phyloP scores from a whole-genome alignment of 2,888 invertebrate species.

The Agriopis marginaria region DNA sequence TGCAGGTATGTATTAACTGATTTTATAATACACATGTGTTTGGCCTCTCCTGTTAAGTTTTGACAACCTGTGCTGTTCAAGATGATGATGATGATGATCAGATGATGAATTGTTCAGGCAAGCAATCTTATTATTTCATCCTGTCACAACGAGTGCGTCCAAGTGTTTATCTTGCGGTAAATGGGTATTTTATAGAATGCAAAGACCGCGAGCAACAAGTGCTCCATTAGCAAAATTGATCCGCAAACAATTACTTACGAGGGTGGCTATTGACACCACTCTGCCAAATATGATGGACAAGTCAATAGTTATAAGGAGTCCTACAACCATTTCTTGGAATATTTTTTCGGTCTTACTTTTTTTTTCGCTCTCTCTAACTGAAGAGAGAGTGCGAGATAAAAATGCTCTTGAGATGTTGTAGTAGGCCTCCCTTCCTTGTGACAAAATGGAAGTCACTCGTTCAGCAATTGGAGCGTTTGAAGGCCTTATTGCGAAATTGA shows the following conservation, averaged over 20 bases:
- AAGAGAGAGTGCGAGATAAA: too few species aligned
- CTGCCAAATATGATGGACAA: conserved; percentile 21
- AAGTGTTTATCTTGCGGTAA: conserved; percentile 11
- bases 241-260: conserved; percentile 26
- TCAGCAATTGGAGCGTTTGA: too few species aligned
- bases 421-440: too few species aligned
- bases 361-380: background rate
- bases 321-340: background rate
- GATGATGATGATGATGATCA: too few species aligned
- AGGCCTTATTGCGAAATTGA: too few species aligned
- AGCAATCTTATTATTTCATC: background rate
- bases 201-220: conserved; percentile 24
- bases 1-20: too few species aligned
- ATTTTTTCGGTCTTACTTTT: background rate
- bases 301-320: conserved; percentile 10
- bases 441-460: too few species aligned
- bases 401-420: too few species aligned
- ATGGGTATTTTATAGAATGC: conserved; percentile 4
- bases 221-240: conserved; percentile 26
- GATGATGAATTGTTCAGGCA: too few species aligned
- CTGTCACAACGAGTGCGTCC: background rate
- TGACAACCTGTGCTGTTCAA: too few species aligned
- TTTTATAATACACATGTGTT: too few species aligned
- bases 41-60: too few species aligned
- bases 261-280: conserved; percentile 11